phyloP scores from a whole-genome alignment of 2,113 vertebrate genomes.

The Ahaetulla prasina region DNA sequence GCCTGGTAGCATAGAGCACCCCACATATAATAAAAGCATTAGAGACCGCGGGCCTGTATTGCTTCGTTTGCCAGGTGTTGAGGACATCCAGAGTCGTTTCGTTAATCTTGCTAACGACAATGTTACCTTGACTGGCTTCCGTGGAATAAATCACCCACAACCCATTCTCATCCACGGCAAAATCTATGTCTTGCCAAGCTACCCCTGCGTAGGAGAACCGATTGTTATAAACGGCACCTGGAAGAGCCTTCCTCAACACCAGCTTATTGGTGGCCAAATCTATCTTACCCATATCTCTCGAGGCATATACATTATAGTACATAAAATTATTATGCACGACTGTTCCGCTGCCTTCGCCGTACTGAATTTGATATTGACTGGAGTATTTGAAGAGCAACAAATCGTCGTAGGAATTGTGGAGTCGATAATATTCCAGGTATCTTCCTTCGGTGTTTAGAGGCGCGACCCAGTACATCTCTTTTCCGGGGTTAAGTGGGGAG shows the following conservation, averaged over 20 bases:
- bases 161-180: slow-evolving; percentile 87
- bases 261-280: slow-evolving; percentile 50
- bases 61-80: slow-evolving; percentile 83
- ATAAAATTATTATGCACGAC: slow-evolving; percentile 73
- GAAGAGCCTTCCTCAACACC: slow-evolving; percentile 59
- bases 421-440: slow-evolving; percentile 64
- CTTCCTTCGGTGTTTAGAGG: slow-evolving; percentile 63
- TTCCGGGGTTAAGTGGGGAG: slow-evolving; percentile 46
- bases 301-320: slow-evolving; percentile 71
- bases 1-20: slow-evolving; percentile 84
- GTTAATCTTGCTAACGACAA: slow-evolving; percentile 91
- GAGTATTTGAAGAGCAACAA: slow-evolving; percentile 67
- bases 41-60: slow-evolving; percentile 79
- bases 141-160: slow-evolving; percentile 96
- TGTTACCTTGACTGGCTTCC: slow-evolving; percentile 84
- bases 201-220: slow-evolving; percentile 89
- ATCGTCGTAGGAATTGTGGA: slow-evolving; percentile 71
- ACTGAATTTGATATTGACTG: slow-evolving; percentile 28
- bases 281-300: slow-evolving; percentile 57
- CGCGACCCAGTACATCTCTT: slow-evolving; percentile 77
- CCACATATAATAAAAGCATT: slow-evolving; percentile 93
- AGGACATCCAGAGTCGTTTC: slow-evolving; percentile 86
- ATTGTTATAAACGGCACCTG: slow-evolving; percentile 74
- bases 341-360: slow-evolving; percentile 75
- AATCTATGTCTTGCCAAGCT: slow-evolving; percentile 84